Conservation (phyloP, 2,888 invertebrate genomes). For the Tipula vernalis region DNA sequence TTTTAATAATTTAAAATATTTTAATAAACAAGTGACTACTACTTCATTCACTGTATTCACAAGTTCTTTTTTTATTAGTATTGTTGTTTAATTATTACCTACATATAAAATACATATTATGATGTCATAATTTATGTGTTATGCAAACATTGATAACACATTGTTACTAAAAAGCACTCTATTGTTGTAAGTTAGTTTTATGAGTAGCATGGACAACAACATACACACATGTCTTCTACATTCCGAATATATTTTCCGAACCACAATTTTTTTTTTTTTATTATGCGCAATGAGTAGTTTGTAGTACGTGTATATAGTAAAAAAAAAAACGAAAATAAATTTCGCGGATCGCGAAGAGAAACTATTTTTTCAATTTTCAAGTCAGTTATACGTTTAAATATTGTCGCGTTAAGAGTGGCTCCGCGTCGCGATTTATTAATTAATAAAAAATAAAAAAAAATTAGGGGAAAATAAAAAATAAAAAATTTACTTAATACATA, state of each 20-base stretch:
- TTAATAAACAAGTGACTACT: background rate
- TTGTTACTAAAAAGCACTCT: background rate
- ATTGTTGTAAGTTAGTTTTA: background rate
- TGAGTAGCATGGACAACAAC: background rate
- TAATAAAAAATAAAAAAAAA: background rate
- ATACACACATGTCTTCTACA: background rate
- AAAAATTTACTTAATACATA: background rate
- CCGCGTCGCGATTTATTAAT: background rate
- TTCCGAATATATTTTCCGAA: background rate
- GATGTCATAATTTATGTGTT: background rate
- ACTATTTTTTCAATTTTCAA: background rate
- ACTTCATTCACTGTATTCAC: background rate
- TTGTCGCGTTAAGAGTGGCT: background rate
- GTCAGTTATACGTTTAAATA: background rate
- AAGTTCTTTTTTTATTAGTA: background rate
- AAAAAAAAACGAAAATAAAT: background rate
- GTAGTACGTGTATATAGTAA: background rate
- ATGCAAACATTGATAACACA: background rate
- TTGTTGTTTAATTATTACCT: background rate
- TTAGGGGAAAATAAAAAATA: background rate
- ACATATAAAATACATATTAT: background rate
- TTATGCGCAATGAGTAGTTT: constrained; percentile 1
- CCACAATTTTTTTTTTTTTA: background rate
- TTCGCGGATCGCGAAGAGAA: background rate
- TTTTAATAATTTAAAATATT: background rate